Base-by-base conservation (phyloP, 1,140 invertebrate species). In the Heliconius hermathena region DNA sequence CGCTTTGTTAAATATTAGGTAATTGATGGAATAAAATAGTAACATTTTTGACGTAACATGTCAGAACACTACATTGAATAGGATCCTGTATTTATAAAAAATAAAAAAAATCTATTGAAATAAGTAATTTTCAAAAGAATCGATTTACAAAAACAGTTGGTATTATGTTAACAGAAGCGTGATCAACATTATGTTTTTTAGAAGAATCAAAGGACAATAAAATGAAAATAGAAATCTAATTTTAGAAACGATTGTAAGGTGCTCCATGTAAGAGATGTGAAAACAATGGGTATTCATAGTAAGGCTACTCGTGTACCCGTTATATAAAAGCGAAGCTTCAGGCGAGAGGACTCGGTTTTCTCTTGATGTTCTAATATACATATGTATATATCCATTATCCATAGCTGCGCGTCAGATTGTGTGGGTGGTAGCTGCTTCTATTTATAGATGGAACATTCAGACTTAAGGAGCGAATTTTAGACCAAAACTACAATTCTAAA, bases 401-500 rank as follows among this genome's bases (percentile, higher is more conserved):
- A 29, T 57, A 75, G 41, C 73, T 71, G 13, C 60, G 73, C 33
- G 41, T 13, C 29, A 57, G 49, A 18, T 75, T 41, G 33, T 71
- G 78, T 80, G 70, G 78, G 78, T 18, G 71, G 78, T 20, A 76
- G 74, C 70, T 74, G 72, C n/a, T 80, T 80, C 78, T 80, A 80
- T 80, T 66, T 73, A 29, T 78, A 78, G 77, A 78, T 60, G 66
- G 16, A 54, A 38, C 71, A 78, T 73, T 73, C 71, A 73, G 77
- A 78, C 38, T 73, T 20, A 0, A 13, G 52, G 66, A 60, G 36
- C 41, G n/a, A 72, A 78, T 78, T 78, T 73, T 33, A 72, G 16
- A 29, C 22, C n/a, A 66, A 20, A 46, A 46, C 13, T 46, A 46
- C 41, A 46, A 46, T 46, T 46, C 1, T 46, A 36, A 36, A 1